These are phyloP conservation scores for Caenorhabditis latens DNA, from an alignment of 1,140 invertebrate genomes.

Conservation along the genomic window DNA sequence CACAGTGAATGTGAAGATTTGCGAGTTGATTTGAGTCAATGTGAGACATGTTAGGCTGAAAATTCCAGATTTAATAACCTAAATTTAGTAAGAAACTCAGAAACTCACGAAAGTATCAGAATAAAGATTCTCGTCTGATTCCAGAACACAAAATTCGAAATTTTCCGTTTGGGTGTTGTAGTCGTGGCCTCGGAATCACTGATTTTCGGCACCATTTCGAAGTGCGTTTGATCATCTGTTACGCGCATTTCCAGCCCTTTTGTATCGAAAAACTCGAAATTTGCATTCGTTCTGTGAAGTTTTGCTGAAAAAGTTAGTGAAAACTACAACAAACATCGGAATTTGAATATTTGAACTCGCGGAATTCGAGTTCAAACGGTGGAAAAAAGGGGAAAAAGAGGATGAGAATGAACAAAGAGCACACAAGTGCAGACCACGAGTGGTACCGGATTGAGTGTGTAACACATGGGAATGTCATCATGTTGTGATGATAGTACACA, in stretches of 20 bases:
- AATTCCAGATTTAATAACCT: too few species aligned
- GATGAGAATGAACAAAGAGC: neutral
- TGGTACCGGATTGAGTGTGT: neutral
- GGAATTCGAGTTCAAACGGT: neutral
- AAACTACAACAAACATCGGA: slow-evolving; percentile 43
- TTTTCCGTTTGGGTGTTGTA: neutral
- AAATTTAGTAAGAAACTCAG: too few species aligned
- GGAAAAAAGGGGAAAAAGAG: neutral
- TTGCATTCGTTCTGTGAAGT: slow-evolving; percentile 12
- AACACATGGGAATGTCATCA: slow-evolving; percentile 42
- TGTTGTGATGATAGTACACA: too few species aligned
- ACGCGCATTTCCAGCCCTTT: slow-evolving; percentile 26
- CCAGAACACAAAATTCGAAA: slow-evolving; percentile 40
- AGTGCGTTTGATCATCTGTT: slow-evolving; percentile 26
- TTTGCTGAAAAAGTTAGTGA: neutral
- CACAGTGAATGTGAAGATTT: slow-evolving; percentile 65
- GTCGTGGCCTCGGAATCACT: neutral
- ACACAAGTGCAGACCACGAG: neutral
- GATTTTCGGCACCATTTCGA: neutral
- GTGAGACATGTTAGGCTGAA: slow-evolving; percentile 59
- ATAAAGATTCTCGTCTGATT: slow-evolving; percentile 30
- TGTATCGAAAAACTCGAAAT: neutral
- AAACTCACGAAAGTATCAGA: slow-evolving; percentile 10
- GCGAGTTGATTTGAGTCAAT: slow-evolving; percentile 50
- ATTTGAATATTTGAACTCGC: slow-evolving; percentile 47